Evolutionary conservation across 2,113 vertebrate genomes (phyloP), one percentile per base, ranked within the genome.

Genomic region (Coturnix japonica): DNA sequence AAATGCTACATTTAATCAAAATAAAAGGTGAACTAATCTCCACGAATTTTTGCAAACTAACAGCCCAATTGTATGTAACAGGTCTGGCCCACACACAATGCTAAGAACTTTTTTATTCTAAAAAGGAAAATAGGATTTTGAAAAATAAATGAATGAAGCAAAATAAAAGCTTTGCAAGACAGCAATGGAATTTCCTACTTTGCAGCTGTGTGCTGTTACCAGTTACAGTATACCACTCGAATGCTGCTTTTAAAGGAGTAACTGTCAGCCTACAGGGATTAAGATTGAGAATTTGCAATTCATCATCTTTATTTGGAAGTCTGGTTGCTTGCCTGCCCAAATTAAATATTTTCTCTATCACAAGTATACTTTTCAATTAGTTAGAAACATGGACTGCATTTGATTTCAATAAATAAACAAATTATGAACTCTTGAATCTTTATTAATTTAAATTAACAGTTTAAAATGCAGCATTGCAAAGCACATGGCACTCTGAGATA

Each of bases 251-350:
- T 97, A 96, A 97, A 95, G 91, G 96, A 93, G 96, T 97, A 97
- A 97, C 95, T 93, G 94, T 96, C 93, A 97, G 95, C 93, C 97
- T 95, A 94, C 85, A 85, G 97, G 96, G 97, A 97, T 96, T 96
- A 97, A 96, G 96, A 96, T 83, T 83, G 96, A 89, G 95, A 97
- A 97, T 98, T 97, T 97, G 95, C 94, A 97, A 97, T 98, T 98
- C 94, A 96, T 97, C 97, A 97, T 96, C 95, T 96, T 94, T 95
- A 96, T 97, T 97, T 96, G 96, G 94, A 96, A 97, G 91, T 96
- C 94, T 95, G 83, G 91, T 93, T 96, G 94, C 89, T 95, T 91
- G 93, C 94, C 92, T 97, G 85, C 94, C 90, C 83, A 96, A 96
- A 97, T 97, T 97, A 97, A 97, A 96, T 92, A 93, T 41, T 96